Percentiles rank a stretch among this genome's conserved stretches.
Conservation (phyloP, 2,888 invertebrate genomes). For the Philonicus albiceps region DNA sequence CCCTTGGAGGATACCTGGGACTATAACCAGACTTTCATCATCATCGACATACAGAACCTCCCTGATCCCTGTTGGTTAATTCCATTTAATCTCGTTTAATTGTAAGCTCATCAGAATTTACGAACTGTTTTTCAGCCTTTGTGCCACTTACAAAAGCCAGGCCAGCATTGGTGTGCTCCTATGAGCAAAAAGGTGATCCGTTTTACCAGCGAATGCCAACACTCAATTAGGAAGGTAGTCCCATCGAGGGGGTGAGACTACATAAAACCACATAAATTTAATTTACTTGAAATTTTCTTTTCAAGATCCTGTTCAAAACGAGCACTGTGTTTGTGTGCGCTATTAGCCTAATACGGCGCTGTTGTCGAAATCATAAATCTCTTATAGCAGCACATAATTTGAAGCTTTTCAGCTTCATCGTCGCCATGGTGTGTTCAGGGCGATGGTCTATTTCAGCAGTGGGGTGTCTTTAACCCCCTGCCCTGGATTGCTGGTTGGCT, state of each 20-base stretch:
- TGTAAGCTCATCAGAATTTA: slow-evolving; percentile 4
- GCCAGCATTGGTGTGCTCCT: neutral
- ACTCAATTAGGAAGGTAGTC: neutral
- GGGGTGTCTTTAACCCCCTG: neutral
- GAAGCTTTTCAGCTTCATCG: slow-evolving; percentile 22
- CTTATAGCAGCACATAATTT: slow-evolving; percentile 36
- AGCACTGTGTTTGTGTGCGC: slow-evolving; percentile 2
- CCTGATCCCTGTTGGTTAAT: neutral
- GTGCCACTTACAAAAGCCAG: neutral
- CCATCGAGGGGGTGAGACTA: neutral
- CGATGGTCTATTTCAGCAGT: neutral
- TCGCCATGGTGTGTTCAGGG: neutral
- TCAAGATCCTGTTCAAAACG: neutral
- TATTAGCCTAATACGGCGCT: slow-evolving; percentile 22
- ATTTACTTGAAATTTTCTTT: slow-evolving; percentile 37
- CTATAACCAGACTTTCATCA: slow-evolving; percentile 10
- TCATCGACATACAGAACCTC: neutral
- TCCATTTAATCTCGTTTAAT: slow-evolving; percentile 10
- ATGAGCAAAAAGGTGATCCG: neutral
- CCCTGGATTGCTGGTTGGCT: neutral
- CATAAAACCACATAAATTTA: slow-evolving; percentile 40
- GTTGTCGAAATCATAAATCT: slow-evolving; percentile 38
- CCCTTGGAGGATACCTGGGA: neutral
- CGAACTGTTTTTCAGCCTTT: slow-evolving; percentile 15
- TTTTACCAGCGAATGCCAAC: neutral